Evolutionary conservation across 2,888 invertebrate species (phyloP), one percentile per base, ranked within the genome.

Genomic region (Eupsilia transversa): DNA sequence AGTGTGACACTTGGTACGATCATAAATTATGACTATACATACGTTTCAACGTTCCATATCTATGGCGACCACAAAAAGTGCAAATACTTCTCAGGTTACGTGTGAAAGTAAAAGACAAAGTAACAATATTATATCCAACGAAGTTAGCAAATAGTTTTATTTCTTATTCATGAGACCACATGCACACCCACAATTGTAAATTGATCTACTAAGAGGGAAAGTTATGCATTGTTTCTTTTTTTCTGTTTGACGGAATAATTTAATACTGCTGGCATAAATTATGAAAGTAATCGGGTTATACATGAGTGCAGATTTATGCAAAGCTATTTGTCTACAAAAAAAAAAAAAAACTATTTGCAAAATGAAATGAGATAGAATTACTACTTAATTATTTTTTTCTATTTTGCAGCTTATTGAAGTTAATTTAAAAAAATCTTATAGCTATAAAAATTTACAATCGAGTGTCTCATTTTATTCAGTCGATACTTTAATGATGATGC

Each of bases 51-150:
- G 49, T 52, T 68, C 41, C 70, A 78, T 79, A 80, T 77, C 80
- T 85, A 83, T 80, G 56, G 46, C 66, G 74, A 88, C 89, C 89
- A 84, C 89, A 89, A 85, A 85, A 84, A 82, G 65, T 79, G 71
- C 57, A 68, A 84, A 85, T 89, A 89, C 84, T 81, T 86, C 86
- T 91, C 84, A 54, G 38, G 77, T 91, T 90, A 87, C 90, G 77
- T 88, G 91, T 87, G 91, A 83, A 84, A 84, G 83, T 87, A 73
- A 77, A 70, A 82, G 41, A 76, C 79, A 69, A 72, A 79, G 77
- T 83, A 87, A 88, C 86, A 73, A 87, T 86, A 52, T n/a, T 52
- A n/a, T 52, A 88, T 80, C 74, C 65, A 83, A 61, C 72, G 41
- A 84, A 74, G 81, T 80, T 77, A 76, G 77, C 82, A 87, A 84